Base-by-base conservation (phyloP, 2,113 vertebrate species). In the Macrotus californicus region DNA sequence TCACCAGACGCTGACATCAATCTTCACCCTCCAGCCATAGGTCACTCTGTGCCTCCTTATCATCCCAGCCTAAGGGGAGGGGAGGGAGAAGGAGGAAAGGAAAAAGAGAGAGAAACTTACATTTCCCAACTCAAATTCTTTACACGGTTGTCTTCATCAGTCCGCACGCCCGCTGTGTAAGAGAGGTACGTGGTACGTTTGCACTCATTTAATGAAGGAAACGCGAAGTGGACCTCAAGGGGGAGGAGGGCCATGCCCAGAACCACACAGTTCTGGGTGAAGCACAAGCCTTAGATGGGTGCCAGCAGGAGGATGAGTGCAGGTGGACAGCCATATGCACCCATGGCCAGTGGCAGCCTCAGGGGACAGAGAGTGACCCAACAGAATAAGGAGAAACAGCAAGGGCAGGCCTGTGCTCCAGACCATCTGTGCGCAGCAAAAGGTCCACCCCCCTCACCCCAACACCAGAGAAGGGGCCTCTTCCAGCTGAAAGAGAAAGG, bases 111-210 rank as follows among this genome's bases (percentile, higher is more conserved):
- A 43, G 43, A 66, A 66, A 59, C 5, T 15, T 7, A 7, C 10
- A n/a, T 13, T 26, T 14, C 31, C 6, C 4, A 24, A 48, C 72
- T 46, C 59, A 6, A 72, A 16, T 29, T 4, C 91, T 54, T 46
- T 24, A 2, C 54, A 52, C 73, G 52, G 14, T 13, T 4, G 6
- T 39, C 18, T 64, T 48, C 2, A 0, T 16, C 8, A 0, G 56
- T 16, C 83, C 34, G 1, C 41, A 48, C 6, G 13, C 46, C 52
- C 24, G 31, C 3, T 3, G 0, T 0, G 0, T 4, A 5, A 24
- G 95, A 54, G 0, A n/a, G 34, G 50, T 0, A 6, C 34, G 10
- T 43, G 34, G 50, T 0, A 6, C 34, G 10, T 43, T 3, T 31
- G 52, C 0, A 1, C 34, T 12, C n/a, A 3, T 3, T n/a, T 8